These are phyloP conservation scores for Silvanus unidentatus DNA, from an alignment of 2,888 invertebrate species.

Conservation along the genomic window DNA sequence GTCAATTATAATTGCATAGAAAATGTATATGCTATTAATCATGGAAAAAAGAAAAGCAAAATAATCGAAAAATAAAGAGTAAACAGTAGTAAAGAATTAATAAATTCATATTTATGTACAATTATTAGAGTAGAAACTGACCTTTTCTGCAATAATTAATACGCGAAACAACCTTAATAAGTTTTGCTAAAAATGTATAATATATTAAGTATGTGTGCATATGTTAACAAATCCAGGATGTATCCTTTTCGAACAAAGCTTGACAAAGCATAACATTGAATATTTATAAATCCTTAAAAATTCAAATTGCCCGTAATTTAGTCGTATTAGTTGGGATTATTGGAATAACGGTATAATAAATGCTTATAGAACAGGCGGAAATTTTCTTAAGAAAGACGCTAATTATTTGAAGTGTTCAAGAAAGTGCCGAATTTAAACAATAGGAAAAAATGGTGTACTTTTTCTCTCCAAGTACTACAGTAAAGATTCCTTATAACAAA, in stretches of 20 bases:
- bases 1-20: constrained; percentile 6
- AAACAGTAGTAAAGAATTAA: background rate
- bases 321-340: too few species aligned
- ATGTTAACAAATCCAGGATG: constrained; percentile 25
- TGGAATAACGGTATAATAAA: too few species aligned
- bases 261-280: constrained; percentile 20
- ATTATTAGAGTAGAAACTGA: constrained; percentile 29
- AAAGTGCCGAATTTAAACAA: too few species aligned
- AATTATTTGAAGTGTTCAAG: too few species aligned
- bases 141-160: constrained; percentile 27
- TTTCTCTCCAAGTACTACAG: too few species aligned
- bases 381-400: too few species aligned
- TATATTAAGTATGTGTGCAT: constrained; percentile 2
- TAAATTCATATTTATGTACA: constrained; percentile 12
- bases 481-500: too few species aligned
- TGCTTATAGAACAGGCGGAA: too few species aligned
- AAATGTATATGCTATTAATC: constrained; percentile 7
- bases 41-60: constrained; percentile 5
- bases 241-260: constrained; percentile 18
- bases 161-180: constrained; percentile 22
- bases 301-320: too few species aligned
- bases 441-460: too few species aligned
- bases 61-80: constrained; percentile 10
- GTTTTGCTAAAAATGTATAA: constrained; percentile 17
- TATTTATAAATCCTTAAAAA: constrained; percentile 12